Evolutionary conservation across 2,888 invertebrate species (phyloP), one percentile per base, ranked within the genome.

Genomic region (Catotricha subobsoleta): DNA sequence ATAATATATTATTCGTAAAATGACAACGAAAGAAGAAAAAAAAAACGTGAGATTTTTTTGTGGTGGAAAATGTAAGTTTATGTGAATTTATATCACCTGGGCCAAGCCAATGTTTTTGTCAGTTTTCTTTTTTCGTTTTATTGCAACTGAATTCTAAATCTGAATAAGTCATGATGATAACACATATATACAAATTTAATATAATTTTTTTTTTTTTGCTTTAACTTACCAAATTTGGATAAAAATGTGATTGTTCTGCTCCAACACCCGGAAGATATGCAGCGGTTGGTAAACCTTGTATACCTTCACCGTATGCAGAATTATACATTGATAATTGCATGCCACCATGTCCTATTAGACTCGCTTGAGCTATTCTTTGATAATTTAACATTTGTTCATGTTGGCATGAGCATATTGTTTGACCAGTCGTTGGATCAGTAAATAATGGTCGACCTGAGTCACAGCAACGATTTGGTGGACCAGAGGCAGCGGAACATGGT

Each of bases 381-480:
- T 83, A 83, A 65, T 76, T 76, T 16, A 45, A 15, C 35, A 45
- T 41, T 33, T 43, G 43, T 42, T 44, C 43, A 13, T 43, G 42
- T 64, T 87, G 87, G 65, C 87, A 87, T 53, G 86, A 86, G 67
- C 87, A 87, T 48, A 87, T 78, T 43, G 80, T 83, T 64, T 86
- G 84, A 42, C 87, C 86, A 50, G 84, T 83, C 51, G 86, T 71
- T 34, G 87, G 87, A 65, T 87, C 87, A 58, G 84, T 84, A 67
- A 84, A 86, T 59, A 90, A 76, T 48, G 88, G 80, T 54, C 90
- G 74, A 49, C 90, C 90, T 49, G 88, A 86, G 68, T 91, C 88
- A 68, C 91, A 88, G 68, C 91, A 88, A 53, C 86, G 66, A 15
- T 41, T 41, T 45, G 64, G 58, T 49, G 64, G 58, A 37, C 65